Base-by-base conservation (phyloP, 2,888 invertebrate species). In the Entomobrya multifasciata region DNA sequence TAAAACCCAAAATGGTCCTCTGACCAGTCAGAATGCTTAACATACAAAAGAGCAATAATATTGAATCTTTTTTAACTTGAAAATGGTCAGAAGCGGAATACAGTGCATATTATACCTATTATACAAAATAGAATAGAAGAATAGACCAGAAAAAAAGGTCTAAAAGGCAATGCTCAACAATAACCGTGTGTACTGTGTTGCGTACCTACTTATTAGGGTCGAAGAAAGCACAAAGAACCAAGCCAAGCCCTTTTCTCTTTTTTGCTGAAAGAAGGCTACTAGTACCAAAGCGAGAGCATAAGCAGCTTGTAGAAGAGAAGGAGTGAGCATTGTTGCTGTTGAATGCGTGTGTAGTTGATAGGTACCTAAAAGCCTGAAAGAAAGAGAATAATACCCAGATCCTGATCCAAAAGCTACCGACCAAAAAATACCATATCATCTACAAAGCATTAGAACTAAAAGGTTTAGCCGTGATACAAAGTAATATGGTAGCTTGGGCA, bases 171-270 rank as follows among this genome's bases (percentile, higher is more conserved):
- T 41, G 44, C 60, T 62, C 55, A 60, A 25, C 25, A 77, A 60
- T 77, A 57, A 44, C 41, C 44, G 41, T 67, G 67, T 67, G 15
- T 36, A 36, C 8, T 36, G 36, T 36, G 36, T 36, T 4, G 4
- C 8, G 36, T 36, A 36, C 36, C 36, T 36, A 36, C 67, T 67
- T 67, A 67, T 44, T 74, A 74, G 49, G 74, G 52, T 74, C 15
- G 49, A 74, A 74, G 52, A 74, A 52, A 67, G 36, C 36, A 36
- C 4, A 36, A 36, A 36, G 36, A 36, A 36, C 8, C 13, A 57
- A 65, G 74, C 74, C 74, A 74, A 74, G 74, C 74, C 74, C 74
- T 74, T 74, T 74, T 74, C 74, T 52, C 49, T 25, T 27, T 36
- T 4, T 11, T 72, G 47, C 67, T 52, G 17, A 74, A 72, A 49